Base-by-base conservation (phyloP, 2,113 vertebrate species). In the Calyptommatus sinebrachiatus region DNA sequence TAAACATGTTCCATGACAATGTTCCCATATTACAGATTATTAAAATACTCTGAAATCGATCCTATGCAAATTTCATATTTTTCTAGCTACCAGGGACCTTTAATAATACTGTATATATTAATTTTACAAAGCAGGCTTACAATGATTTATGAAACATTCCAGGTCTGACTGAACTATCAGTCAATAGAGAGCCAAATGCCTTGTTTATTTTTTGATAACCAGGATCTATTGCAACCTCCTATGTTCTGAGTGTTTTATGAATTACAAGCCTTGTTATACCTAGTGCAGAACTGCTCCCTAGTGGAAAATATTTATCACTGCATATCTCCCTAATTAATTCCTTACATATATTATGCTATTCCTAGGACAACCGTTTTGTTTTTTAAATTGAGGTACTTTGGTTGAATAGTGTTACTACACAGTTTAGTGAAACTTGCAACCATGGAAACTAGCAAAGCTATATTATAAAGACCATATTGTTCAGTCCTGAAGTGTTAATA, bases 281-380 rank as follows among this genome's bases (percentile, higher is more conserved):
- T 1, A 61, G 28, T 7, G 22, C 60, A 84, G 71, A 87, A 76
- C 62, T 86, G 86, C 85, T 78, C 89, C 83, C 90, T 88, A 87
- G 88, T 85, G 90, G 87, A 66, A 87, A 84, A 84, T 73, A 79
- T 6, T 2, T 61, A 29, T 3, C 0, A 71, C 14, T 80, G 0
- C 31, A 67, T 29, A 84, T 70, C 24, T 57, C 18, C 16, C 53
- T 14, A 14, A 18, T 18, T 1, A 12, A 57, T 18, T 57, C 18
- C 53, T 57, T 5, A 18, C 5, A 57, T 16, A 18, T 53, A 53
- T 53, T 53, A 53, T 57, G 53, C 53, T 57, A 14, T 57, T 57
- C 53, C 53, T 18, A 57, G 16, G 53, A 18, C 53, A 57, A 57
- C 53, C 18, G 53, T 14, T 2, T 81, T 9, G 1, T 66, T 53